phyloP scores from a whole-genome alignment of 2,113 vertebrate species.

The Toxostoma redivivum region DNA sequence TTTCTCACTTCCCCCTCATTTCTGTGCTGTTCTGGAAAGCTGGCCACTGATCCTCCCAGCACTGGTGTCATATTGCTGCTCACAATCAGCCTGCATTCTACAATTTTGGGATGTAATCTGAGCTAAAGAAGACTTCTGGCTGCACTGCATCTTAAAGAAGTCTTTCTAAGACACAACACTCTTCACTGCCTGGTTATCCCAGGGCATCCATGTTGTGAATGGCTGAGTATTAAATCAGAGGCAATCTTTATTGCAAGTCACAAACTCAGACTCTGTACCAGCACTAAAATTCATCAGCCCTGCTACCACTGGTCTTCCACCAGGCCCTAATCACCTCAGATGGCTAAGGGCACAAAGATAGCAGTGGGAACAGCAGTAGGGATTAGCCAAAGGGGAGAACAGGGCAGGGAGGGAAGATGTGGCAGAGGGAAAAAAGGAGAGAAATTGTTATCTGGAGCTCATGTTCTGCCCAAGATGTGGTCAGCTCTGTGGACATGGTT shows the following conservation, averaged over 20 bases:
- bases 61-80: background rate
- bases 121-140: background rate
- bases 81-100: background rate
- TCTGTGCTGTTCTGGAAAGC: background rate
- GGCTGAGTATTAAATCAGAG: background rate
- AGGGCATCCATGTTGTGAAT: background rate
- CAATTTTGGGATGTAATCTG: background rate
- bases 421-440: background rate
- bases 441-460: background rate
- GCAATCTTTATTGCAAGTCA: background rate
- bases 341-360: background rate
- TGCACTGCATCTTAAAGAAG: background rate
- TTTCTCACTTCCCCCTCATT: background rate
- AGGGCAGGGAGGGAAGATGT: background rate
- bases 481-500: background rate
- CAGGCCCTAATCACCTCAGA: background rate
- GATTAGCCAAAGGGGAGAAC: background rate
- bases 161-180: background rate
- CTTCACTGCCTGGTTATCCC: background rate
- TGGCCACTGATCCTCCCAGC: background rate
- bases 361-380: background rate
- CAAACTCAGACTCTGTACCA: background rate
- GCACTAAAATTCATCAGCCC: background rate
- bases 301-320: background rate
- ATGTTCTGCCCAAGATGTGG: background rate